Percentiles rank a stretch among this genome's conserved stretches.
These are phyloP conservation scores for Bothrops jararaca DNA, from an alignment of 2,113 vertebrate species.

Conservation along the genomic window DNA sequence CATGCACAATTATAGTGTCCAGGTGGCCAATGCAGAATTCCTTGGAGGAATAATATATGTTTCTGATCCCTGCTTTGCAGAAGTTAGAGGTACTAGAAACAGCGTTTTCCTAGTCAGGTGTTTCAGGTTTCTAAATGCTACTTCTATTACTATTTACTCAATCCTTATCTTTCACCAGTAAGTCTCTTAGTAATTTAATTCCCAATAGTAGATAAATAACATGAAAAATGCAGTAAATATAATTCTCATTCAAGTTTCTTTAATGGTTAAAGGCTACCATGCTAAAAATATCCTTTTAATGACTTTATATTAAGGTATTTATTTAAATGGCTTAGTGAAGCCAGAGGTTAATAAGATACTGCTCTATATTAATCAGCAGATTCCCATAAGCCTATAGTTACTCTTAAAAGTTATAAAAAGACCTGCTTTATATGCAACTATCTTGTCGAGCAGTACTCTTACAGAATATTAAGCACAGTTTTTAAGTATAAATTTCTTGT, in stretches of 20 bases:
- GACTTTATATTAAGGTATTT: conserved; percentile 32
- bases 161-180: neutral
- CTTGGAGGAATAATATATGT: neutral
- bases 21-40: neutral
- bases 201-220: neutral
- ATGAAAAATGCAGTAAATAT: conserved; percentile 17
- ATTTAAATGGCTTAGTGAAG: conserved; percentile 28
- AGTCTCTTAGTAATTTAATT: neutral
- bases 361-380: conserved; percentile 17
- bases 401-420: conserved; percentile 15
- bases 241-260: conserved; percentile 6
- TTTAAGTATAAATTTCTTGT: neutral
- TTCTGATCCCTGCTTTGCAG: neutral
- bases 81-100: neutral
- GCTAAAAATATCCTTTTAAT: conserved; percentile 29
- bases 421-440: conserved; percentile 13
- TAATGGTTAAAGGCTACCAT: conserved; percentile 1
- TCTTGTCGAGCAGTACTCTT: neutral
- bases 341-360: conserved; percentile 24
- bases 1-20: neutral
- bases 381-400: conserved; percentile 15
- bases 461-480: conserved; percentile 17
- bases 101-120: neutral
- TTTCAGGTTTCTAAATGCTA: neutral
- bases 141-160: too few species aligned